Evolutionary conservation across 2,113 vertebrate species (phyloP).

Genomic region (Opisthocomus hoazin): DNA sequence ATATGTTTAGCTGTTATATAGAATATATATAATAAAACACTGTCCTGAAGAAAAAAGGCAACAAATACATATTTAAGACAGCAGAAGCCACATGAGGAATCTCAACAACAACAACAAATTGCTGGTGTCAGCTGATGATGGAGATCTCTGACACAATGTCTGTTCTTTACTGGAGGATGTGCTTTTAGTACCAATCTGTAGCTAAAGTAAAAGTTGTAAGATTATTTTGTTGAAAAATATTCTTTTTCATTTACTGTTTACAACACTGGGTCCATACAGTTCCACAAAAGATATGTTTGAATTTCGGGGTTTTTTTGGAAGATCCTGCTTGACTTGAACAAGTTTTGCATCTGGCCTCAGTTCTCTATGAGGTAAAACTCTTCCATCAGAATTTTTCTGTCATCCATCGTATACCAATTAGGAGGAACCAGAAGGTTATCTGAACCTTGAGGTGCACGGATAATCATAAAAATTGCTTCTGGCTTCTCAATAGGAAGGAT

Average conservation of each 20-base stretch:
- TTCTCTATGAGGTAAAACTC: neutral
- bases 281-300: neutral
- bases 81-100: neutral
- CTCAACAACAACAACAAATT: neutral
- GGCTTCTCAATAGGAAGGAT: neutral
- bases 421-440: neutral
- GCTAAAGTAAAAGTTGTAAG: neutral
- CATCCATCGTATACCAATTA: neutral
- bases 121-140: neutral
- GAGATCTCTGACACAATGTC: neutral
- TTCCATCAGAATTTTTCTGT: neutral
- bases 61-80: neutral
- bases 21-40: neutral
- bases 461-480: neutral
- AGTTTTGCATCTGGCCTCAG: neutral
- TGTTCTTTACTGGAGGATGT: neutral
- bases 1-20: neutral
- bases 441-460: neutral
- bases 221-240: neutral
- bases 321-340: neutral
- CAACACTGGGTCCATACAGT: neutral
- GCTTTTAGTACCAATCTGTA: neutral
- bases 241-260: neutral
- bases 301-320: fast-evolving
- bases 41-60: neutral